Conservation (phyloP, 2,888 invertebrate genomes). For the Andrena marginata region DNA sequence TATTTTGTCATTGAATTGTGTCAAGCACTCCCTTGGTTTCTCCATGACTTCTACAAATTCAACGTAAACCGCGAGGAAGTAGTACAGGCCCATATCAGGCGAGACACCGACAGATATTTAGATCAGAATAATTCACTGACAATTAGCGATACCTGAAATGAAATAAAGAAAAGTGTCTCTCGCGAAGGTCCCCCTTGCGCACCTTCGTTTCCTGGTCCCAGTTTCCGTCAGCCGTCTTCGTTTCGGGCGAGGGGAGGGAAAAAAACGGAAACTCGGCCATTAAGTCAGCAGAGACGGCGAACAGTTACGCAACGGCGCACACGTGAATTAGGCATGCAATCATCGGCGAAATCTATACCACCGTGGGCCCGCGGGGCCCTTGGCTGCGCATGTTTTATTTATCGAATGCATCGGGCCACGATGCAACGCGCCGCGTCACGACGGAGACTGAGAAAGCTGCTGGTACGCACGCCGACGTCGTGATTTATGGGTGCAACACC, state of each 20-base stretch:
- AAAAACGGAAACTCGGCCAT: slow-evolving; percentile 2
- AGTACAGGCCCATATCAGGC: too few relatives aligned
- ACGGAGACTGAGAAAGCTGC: slow-evolving; percentile 65
- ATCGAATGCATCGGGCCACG: slow-evolving; percentile 70
- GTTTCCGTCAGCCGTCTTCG: not conserved
- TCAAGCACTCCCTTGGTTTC: too few relatives aligned
- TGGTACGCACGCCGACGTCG: slow-evolving; percentile 68
- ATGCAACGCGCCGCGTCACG: slow-evolving; percentile 60
- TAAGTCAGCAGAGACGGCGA: slow-evolving; percentile 4
- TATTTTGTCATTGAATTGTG: too few relatives aligned
- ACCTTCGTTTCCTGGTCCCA: too few relatives aligned
- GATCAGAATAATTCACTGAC: too few relatives aligned
- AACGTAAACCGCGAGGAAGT: too few relatives aligned
- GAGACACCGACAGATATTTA: too few relatives aligned
- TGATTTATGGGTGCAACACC: slow-evolving; percentile 83
- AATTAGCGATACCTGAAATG: too few relatives aligned
- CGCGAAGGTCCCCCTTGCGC: too few relatives aligned
- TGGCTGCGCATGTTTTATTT: slow-evolving; percentile 76
- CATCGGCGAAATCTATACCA: slow-evolving; percentile 53
- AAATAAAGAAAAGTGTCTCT: too few relatives aligned
- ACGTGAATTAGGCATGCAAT: slow-evolving; percentile 23
- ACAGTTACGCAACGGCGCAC: slow-evolving; percentile 19
- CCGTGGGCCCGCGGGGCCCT: slow-evolving; percentile 4
- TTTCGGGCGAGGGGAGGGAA: not conserved
- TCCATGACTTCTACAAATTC: too few relatives aligned